A percentile compares a stretch with the other conserved stretches of the same genome.
Evolutionary conservation across 2,888 invertebrate species (phyloP).

Genomic region (Campoplex capitator): DNA sequence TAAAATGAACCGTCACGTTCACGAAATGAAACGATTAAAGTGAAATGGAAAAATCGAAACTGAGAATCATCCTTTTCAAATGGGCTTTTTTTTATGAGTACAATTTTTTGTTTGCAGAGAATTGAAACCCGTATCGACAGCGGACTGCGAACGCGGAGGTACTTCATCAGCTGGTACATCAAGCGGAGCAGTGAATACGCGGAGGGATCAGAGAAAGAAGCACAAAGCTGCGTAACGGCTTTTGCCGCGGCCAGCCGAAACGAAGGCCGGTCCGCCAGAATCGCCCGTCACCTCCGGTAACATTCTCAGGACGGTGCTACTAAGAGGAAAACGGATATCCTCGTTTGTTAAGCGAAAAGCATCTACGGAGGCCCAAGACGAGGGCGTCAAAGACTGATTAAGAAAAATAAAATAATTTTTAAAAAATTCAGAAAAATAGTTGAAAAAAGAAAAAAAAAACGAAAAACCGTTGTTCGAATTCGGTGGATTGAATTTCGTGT

Average conservation of each 20-base stretch:
- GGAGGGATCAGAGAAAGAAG: conserved; percentile 88
- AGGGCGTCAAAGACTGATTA: conserved; percentile 69
- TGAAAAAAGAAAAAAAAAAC: conserved; percentile 20
- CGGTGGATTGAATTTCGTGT: conserved; percentile 56
- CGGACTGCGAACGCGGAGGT: conserved; percentile 83
- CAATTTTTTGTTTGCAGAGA: conserved; percentile 85
- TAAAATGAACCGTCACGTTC: background rate
- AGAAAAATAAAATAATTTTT: conserved; percentile 18
- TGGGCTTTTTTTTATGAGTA: conserved; percentile 21
- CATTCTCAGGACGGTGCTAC: conserved; percentile 80
- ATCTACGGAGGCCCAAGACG: conserved; percentile 78
- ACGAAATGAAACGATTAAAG: background rate
- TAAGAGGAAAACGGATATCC: conserved; percentile 79
- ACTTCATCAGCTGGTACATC: conserved; percentile 72
- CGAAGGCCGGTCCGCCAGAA: conserved; percentile 80
- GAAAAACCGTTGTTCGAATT: conserved; percentile 26
- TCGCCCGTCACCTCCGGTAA: conserved; percentile 71
- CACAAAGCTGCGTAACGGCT: conserved; percentile 89
- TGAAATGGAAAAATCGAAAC: conserved; percentile 5
- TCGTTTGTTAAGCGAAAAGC: conserved; percentile 77
- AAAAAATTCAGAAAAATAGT: conserved; percentile 13
- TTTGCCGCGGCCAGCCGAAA: conserved; percentile 81
- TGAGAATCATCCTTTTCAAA: conserved; percentile 21
- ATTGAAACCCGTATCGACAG: conserved; percentile 88
- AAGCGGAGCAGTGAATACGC: conserved; percentile 70